phyloP scores from a whole-genome alignment of 2,113 vertebrate genomes.

The Hippoglossus stenolepis region DNA sequence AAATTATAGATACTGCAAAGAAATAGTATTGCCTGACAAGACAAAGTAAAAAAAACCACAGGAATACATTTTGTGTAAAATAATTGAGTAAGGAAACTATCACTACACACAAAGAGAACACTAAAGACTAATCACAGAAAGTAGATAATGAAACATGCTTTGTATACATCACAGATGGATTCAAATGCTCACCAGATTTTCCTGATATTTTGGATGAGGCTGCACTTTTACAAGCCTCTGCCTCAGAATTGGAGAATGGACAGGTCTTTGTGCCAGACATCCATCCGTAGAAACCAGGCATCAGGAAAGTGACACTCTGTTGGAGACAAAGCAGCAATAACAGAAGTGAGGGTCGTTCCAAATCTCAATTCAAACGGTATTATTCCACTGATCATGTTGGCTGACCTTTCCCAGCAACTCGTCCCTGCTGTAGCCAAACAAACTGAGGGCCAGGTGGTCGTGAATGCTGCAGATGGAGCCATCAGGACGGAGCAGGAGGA shows the following conservation, averaged over 20 bases:
- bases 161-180: background rate
- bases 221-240: slow-evolving; percentile 20
- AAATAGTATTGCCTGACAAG: background rate
- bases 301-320: slow-evolving; percentile 91
- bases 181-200: slow-evolving; percentile 58
- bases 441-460: slow-evolving; percentile 84
- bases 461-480: slow-evolving; percentile 89
- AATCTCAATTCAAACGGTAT: background rate
- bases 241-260: slow-evolving; percentile 31
- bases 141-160: background rate
- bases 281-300: slow-evolving; percentile 90
- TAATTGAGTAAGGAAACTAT: background rate
- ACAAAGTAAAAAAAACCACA: background rate
- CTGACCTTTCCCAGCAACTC: slow-evolving; percentile 91
- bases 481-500: slow-evolving; percentile 86
- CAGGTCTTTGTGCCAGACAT: slow-evolving; percentile 73
- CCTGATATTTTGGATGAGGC: slow-evolving; percentile 37
- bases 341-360: slow-evolving; percentile 22
- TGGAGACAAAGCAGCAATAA: slow-evolving; percentile 42
- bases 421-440: slow-evolving; percentile 88
- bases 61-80: background rate
- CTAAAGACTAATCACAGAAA: background rate
- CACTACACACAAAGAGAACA: background rate
- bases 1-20: background rate
- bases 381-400: background rate